Base-by-base conservation (phyloP, 2,113 vertebrate genomes). In the Oxyruncus cristatus region DNA sequence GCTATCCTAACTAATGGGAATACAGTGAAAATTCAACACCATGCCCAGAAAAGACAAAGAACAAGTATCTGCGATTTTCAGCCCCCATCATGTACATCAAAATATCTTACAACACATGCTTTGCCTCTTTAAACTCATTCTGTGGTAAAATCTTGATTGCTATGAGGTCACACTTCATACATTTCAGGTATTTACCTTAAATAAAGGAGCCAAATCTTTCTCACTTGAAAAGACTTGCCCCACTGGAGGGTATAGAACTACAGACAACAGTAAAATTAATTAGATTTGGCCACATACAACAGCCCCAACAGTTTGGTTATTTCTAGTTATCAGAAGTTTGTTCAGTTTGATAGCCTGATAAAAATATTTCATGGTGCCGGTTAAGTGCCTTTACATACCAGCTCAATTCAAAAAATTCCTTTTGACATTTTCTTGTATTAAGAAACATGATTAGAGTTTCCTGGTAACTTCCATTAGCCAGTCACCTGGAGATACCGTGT, bases 191-290 rank as follows among this genome's bases (percentile, higher is more conserved):
- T 70, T 68, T 33, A 61, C 19, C 19, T 46, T 11, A 35, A 24
- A 18, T 39, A 56, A 50, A 37, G 5, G 4, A 78, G 14, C 3
- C 33, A 74, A 28, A 46, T 33, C 12, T 59, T 35, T 33, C 22
- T 62, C 35, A 42, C 8, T n/a, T 65, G 22, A 27, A 85, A 49
- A 16, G 0, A 20, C 2, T 50, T 20, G 22, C 21, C 22, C 21
- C 41, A 30, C 17, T 61, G 44, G 49, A 72, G 2, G 0, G 1
- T 8, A 30, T 0, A 58, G 20, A 56, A 52, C 14, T 23, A 26
- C 2, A 44, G 28, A 14, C 27, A 77, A 15, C 26, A 76, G 11
- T 28, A 39, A 76, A 53, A 30, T 20, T 78, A 7, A 35, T 28
- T 14, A 16, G 28, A 50, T 70, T 23, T 41, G 20, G 8, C 17